phyloP scores from a whole-genome alignment of 2,113 vertebrate species.

The Eublepharis macularius region DNA sequence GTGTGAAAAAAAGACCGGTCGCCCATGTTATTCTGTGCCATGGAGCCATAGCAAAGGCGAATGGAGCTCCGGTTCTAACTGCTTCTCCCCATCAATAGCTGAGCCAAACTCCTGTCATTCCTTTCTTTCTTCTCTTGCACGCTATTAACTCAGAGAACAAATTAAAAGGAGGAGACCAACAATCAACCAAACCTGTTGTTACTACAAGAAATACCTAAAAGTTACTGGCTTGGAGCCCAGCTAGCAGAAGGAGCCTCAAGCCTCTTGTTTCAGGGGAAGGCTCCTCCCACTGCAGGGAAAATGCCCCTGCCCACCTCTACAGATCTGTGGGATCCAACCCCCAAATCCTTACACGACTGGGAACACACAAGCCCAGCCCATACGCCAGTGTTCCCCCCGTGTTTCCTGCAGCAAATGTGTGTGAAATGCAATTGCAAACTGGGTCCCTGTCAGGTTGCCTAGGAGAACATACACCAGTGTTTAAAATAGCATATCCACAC shows the following conservation, averaged over 20 bases:
- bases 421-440: too few relatives aligned
- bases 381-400: too few relatives aligned
- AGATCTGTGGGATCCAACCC: too few relatives aligned
- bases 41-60: neutral
- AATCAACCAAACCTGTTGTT: neutral
- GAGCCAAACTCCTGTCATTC: neutral
- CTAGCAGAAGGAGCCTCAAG: too few relatives aligned
- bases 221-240: too few relatives aligned
- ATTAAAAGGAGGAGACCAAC: neutral
- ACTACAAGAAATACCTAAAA: neutral
- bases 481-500: too few relatives aligned
- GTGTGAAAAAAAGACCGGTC: neutral
- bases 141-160: neutral
- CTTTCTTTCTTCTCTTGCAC: neutral
- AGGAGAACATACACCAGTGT: too few relatives aligned
- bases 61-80: conserved; percentile 1
- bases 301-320: too few relatives aligned
- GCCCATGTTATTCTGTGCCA: neutral
- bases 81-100: neutral
- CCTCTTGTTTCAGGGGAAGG: too few relatives aligned
- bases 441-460: too few relatives aligned
- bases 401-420: too few relatives aligned
- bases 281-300: too few relatives aligned
- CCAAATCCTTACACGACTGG: neutral
- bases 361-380: neutral